These are phyloP conservation scores for Notospermus geniculatus DNA, from an alignment of 1,140 invertebrate genomes.

Conservation along the genomic window DNA sequence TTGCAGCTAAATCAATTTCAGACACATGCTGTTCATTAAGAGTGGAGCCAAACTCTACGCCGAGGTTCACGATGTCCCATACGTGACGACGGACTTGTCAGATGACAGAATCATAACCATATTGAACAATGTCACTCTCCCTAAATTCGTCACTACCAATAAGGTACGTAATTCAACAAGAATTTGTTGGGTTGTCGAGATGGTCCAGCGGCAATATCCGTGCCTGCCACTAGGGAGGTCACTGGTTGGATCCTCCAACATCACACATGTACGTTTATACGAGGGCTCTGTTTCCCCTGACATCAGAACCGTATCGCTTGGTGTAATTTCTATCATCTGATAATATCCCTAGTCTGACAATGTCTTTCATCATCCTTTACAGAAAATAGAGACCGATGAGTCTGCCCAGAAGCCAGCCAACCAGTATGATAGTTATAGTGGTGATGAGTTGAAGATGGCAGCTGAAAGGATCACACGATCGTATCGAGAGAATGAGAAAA, in stretches of 20 bases:
- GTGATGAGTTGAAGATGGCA: slow-evolving; percentile 33
- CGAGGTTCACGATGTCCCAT: slow-evolving; percentile 26
- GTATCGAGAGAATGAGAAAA: slow-evolving; percentile 10
- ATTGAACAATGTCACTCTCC: slow-evolving; percentile 23
- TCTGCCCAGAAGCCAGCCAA: slow-evolving; percentile 25
- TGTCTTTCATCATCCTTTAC: slow-evolving; percentile 14
- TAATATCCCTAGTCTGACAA: background rate
- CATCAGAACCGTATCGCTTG: background rate
- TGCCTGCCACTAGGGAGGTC: no score
- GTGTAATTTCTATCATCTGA: no score
- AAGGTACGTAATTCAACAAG: slow-evolving; percentile 26
- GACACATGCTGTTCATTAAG: slow-evolving; percentile 45
- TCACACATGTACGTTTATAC: no score
- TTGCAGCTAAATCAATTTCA: slow-evolving; percentile 20
- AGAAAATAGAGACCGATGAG: slow-evolving; percentile 50
- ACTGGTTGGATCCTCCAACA: no score
- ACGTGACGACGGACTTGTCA: slow-evolving; percentile 22
- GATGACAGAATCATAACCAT: slow-evolving; percentile 18
- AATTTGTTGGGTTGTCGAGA: slow-evolving; percentile 8
- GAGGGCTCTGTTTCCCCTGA: background rate
- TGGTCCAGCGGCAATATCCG: no score
- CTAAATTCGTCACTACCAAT: slow-evolving; percentile 30
- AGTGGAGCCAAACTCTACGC: slow-evolving; percentile 44
- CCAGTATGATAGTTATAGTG: slow-evolving; percentile 7
- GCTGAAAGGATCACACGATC: slow-evolving; percentile 24